These are phyloP conservation scores for Philopotamus ludificatus DNA, from an alignment of 1,140 invertebrate genomes.

Conservation along the genomic window DNA sequence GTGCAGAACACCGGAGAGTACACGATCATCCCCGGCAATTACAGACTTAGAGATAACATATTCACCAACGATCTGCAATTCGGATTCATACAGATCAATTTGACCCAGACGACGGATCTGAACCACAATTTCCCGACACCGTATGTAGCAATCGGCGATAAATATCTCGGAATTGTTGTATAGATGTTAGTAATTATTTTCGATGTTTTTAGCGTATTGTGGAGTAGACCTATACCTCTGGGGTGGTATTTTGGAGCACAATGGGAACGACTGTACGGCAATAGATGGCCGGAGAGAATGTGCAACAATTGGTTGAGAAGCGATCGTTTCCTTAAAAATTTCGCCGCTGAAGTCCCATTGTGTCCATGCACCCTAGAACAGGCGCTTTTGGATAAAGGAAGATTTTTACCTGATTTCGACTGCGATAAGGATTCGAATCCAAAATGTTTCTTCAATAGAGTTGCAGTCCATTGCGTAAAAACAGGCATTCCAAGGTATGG, in stretches of 20 bases:
- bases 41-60: constrained; percentile 66
- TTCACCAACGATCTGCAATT: constrained; percentile 74
- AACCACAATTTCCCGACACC: constrained; percentile 67
- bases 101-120: constrained; percentile 75
- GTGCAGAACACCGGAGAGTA: constrained; percentile 67
- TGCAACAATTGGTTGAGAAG: constrained; percentile 88
- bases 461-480: constrained; percentile 88
- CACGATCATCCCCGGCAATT: constrained; percentile 67
- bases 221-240: constrained; percentile 88
- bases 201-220: constrained; percentile 64
- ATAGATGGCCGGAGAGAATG: constrained; percentile 74
- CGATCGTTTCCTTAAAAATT: constrained; percentile 86
- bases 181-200: neutral
- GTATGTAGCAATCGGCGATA: constrained; percentile 59
- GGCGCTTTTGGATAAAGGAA: constrained; percentile 86
- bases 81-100: constrained; percentile 87
- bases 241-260: constrained; percentile 90
- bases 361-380: constrained; percentile 93
- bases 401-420: constrained; percentile 85
- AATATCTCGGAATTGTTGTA: neutral
- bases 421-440: constrained; percentile 92
- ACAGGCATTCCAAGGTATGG: constrained; percentile 85
- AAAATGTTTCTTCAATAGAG: constrained; percentile 84
- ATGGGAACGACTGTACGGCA: constrained; percentile 76
- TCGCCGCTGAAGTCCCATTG: constrained; percentile 78